phyloP scores from a whole-genome alignment of 2,797 vertebrate genomes.

The Enteromius viviparus region DNA sequence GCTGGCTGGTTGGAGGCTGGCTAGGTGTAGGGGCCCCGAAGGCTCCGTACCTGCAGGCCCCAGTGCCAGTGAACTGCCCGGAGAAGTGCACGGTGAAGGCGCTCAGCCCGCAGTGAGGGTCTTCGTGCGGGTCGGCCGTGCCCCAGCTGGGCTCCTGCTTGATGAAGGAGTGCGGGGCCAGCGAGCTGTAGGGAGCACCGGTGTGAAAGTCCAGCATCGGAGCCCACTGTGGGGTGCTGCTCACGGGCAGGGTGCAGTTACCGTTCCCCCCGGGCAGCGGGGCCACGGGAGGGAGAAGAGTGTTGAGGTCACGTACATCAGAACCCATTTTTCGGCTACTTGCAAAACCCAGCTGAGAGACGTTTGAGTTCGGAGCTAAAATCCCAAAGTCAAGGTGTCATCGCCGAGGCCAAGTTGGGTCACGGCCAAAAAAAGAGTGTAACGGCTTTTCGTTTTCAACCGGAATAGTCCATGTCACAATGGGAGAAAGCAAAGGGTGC shows the following conservation, averaged over 20 bases:
- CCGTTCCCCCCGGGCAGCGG: slow-evolving; percentile 75
- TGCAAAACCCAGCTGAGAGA: slow-evolving; percentile 14
- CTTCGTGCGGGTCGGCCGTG: slow-evolving; percentile 82
- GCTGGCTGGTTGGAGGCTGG: slow-evolving; percentile 84
- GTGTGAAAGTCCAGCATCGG: slow-evolving; percentile 88
- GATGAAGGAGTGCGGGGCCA: slow-evolving; percentile 91
- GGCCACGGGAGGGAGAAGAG: slow-evolving; percentile 86
- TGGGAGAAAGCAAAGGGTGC: slow-evolving; percentile 52
- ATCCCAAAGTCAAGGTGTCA: slow-evolving; percentile 63
- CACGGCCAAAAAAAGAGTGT: not conserved
- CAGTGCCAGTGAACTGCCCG: slow-evolving; percentile 95
- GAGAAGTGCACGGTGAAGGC: slow-evolving; percentile 98
- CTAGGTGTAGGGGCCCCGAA: slow-evolving; percentile 82
- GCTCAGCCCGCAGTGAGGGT: slow-evolving; percentile 90
- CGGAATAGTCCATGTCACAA: slow-evolving; percentile 38
- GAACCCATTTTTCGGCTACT: slow-evolving; percentile 81
- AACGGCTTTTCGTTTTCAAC: slow-evolving; percentile 25
- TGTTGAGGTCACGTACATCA: slow-evolving; percentile 92
- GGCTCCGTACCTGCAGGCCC: slow-evolving; percentile 92
- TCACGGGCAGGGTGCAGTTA: slow-evolving; percentile 87
- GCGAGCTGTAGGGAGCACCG: slow-evolving; percentile 87
- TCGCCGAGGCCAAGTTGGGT: slow-evolving; percentile 41
- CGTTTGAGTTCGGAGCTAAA: slow-evolving; percentile 20
- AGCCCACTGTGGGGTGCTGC: slow-evolving; percentile 91
- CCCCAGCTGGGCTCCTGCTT: slow-evolving; percentile 97